A percentile compares a stretch with the other conserved stretches of the same genome.
Conservation (phyloP, 2,888 invertebrate species). For the Trilocha varians region DNA sequence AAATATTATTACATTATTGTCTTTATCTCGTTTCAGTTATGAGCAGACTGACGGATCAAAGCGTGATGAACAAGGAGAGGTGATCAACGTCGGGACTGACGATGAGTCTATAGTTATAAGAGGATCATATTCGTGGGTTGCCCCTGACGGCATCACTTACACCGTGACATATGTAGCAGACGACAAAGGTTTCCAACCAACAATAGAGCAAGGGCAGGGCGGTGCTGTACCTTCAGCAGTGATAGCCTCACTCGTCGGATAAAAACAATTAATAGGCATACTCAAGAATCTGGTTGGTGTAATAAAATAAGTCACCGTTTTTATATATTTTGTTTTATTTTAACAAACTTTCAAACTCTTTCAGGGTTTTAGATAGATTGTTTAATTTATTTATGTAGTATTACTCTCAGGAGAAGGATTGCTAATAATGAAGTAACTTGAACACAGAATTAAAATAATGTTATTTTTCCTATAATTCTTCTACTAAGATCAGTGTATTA, state of each 20-base stretch:
- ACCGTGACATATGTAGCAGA: slow-evolving; percentile 68
- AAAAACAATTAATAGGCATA: too few relatives aligned
- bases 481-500: too few relatives aligned
- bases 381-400: background rate
- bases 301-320: too few relatives aligned
- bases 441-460: too few relatives aligned
- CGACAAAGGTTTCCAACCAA: slow-evolving; percentile 72
- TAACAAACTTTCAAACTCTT: background rate
- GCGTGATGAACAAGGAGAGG: slow-evolving; percentile 59
- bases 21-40: too few relatives aligned
- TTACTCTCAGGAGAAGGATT: background rate
- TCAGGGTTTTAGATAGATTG: background rate
- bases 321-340: background rate
- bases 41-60: slow-evolving; percentile 69
- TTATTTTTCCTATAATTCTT: too few relatives aligned
- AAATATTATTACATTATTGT: too few relatives aligned
- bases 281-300: too few relatives aligned
- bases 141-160: slow-evolving; percentile 62
- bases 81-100: slow-evolving; percentile 67
- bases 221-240: slow-evolving; percentile 39
- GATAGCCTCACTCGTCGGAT: slow-evolving; percentile 46
- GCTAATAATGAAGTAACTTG: background rate
- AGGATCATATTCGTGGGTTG: slow-evolving; percentile 66
- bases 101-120: slow-evolving; percentile 62
- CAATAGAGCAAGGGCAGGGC: slow-evolving; percentile 40